Conservation (phyloP, 2,888 invertebrate species). For the Agriopis marginaria region DNA sequence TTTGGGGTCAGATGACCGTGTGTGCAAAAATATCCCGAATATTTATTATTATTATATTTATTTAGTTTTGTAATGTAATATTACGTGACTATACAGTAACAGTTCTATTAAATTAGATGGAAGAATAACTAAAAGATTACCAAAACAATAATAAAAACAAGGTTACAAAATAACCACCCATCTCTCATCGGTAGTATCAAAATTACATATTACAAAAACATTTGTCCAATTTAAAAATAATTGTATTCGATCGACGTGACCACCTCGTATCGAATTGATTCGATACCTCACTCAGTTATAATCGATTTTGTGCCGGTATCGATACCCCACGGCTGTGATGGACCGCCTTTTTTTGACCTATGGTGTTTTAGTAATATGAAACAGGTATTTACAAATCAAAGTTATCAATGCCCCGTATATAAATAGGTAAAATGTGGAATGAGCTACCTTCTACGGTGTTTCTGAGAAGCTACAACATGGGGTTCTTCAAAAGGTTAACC, state of each 20-base stretch:
- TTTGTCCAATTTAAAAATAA: constrained; percentile 30
- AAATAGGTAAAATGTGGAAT: too few relatives aligned
- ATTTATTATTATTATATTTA: too few relatives aligned
- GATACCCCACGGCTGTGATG: constrained; percentile 37
- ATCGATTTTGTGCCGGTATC: constrained; percentile 43
- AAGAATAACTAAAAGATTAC: neutral
- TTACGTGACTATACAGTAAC: too few relatives aligned
- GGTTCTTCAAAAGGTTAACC: too few relatives aligned
- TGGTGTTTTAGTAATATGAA: constrained; percentile 31
- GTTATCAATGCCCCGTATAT: constrained; percentile 5
- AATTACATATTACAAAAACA: constrained; percentile 20
- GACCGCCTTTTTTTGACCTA: constrained; percentile 50
- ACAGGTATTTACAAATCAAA: constrained; percentile 4
- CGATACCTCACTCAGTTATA: constrained; percentile 51
- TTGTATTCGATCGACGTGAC: constrained; percentile 33
- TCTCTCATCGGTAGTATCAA: constrained; percentile 11
- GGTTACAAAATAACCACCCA: neutral
- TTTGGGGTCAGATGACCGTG: too few relatives aligned
- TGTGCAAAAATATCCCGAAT: too few relatives aligned
- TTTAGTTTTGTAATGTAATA: constrained; percentile 6
- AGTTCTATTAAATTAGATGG: neutral
- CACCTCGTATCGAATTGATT: constrained; percentile 48
- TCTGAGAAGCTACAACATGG: too few relatives aligned
- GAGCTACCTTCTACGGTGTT: too few relatives aligned
- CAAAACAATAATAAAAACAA: neutral